Conservation (phyloP, 2,797 vertebrate species). For the Trichosurus vulpecula region DNA sequence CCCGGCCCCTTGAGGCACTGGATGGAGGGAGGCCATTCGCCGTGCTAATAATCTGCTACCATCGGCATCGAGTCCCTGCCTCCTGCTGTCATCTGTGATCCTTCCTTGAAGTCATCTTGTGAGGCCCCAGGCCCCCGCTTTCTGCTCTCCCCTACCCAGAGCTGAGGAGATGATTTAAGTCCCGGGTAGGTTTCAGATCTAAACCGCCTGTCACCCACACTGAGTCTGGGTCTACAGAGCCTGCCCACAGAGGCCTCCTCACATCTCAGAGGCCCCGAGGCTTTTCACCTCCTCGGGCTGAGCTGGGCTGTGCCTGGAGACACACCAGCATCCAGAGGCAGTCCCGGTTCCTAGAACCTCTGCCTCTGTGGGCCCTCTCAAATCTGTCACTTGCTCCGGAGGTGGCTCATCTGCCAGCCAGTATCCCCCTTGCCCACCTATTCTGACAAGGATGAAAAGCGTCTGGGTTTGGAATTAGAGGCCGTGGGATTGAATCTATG, state of each 20-base stretch:
- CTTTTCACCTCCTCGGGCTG: not conserved
- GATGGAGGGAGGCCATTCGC: not conserved
- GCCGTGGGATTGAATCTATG: not conserved
- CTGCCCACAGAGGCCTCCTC: not conserved
- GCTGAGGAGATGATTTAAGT: constrained; percentile 25
- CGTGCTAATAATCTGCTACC: not conserved
- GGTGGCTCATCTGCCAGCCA: not conserved
- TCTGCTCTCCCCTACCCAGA: constrained; percentile 4
- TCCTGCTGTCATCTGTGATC: not conserved
- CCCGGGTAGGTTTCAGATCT: constrained; percentile 31
- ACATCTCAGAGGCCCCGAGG: not conserved
- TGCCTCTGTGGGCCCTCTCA: not conserved
- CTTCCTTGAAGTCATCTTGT: constrained; percentile 48
- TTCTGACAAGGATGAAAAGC: not conserved
- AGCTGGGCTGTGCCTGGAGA: not conserved
- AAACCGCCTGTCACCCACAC: constrained; percentile 27
- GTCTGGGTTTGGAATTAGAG: not conserved
- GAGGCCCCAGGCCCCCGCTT: constrained; percentile 40
- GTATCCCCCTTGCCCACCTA: not conserved
- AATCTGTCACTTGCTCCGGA: not conserved
- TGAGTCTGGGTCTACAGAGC: not conserved
- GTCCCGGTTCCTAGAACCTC: not conserved
- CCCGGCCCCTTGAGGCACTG: not conserved
- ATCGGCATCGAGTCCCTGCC: not conserved
- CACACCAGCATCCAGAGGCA: not conserved